These are phyloP conservation scores for Scrobipalpa atriplicella DNA, from an alignment of 2,888 invertebrate genomes.

Conservation along the genomic window DNA sequence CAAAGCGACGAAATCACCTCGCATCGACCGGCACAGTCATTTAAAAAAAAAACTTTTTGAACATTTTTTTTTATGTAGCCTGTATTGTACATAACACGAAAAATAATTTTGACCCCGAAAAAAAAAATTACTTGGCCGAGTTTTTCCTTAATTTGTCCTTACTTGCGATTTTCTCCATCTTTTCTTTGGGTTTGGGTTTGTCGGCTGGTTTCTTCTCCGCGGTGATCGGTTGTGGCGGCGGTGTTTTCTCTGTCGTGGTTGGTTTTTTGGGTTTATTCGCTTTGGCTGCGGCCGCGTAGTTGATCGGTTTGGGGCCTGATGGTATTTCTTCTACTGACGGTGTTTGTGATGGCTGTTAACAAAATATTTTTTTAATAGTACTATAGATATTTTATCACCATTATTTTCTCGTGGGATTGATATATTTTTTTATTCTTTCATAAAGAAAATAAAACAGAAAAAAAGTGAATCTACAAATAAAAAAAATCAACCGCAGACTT, in stretches of 20 bases:
- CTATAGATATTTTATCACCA: no score
- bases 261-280: conserved; percentile 69
- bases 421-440: no score
- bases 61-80: no score
- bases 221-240: conserved; percentile 31
- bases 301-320: conserved; percentile 65
- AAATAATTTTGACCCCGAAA: conserved; percentile 31
- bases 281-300: conserved; percentile 76
- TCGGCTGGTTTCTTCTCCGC: conserved; percentile 32
- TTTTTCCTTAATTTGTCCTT: conserved; percentile 55
- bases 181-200: conserved; percentile 37
- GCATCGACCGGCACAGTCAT: no score
- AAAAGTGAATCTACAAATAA: no score
- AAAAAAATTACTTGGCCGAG: conserved; percentile 60
- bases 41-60: neutral
- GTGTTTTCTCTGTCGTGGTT: conserved; percentile 45
- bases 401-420: neutral
- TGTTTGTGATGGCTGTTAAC: conserved; percentile 38
- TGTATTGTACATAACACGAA: conserved; percentile 33
- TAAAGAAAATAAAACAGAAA: no score
- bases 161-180: conserved; percentile 37
- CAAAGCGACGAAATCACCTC: no score
- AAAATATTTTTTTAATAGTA: neutral
- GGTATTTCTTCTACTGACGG: conserved; percentile 42
- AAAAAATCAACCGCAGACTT: no score